Conservation (phyloP, 2,888 invertebrate species). For the Argyresthia albistria region DNA sequence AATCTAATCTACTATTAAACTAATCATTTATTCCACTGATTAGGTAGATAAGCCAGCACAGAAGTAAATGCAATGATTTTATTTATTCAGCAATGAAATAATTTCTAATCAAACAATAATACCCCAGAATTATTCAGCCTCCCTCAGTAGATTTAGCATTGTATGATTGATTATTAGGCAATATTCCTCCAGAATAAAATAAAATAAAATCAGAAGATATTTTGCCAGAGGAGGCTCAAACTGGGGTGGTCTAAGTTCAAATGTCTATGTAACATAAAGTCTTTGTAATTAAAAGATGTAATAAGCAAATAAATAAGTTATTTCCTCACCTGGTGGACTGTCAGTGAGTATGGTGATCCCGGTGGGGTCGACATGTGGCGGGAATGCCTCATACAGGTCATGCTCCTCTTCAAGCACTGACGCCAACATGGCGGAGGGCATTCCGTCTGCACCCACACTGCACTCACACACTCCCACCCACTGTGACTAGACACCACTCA, state of each 20-base stretch:
- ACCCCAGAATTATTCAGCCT: no score
- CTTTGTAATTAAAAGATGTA: background rate
- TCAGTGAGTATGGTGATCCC: conserved; percentile 82
- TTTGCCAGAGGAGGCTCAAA: no score
- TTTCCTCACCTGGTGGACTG: conserved; percentile 66
- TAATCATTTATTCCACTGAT: no score
- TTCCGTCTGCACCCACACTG: conserved; percentile 37
- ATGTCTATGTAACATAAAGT: no score
- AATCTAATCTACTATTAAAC: background rate
- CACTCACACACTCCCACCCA: conserved; percentile 33
- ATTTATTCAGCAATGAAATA: no score
- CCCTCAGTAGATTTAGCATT: no score
- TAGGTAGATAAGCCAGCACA: no score
- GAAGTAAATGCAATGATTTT: no score
- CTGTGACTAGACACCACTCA: conserved; percentile 55
- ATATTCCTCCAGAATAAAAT: background rate
- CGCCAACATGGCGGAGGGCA: conserved; percentile 79
- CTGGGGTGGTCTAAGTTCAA: no score
- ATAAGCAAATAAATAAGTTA: background rate
- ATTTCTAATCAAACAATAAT: no score
- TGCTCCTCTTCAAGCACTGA: conserved; percentile 82
- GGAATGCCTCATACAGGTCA: conserved; percentile 84
- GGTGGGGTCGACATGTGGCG: conserved; percentile 85
- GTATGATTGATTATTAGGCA: no score
- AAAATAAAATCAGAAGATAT: no score